These are phyloP conservation scores for Ichneumoninae sp. DNA, from an alignment of 2,888 invertebrate genomes.

Conservation along the genomic window DNA sequence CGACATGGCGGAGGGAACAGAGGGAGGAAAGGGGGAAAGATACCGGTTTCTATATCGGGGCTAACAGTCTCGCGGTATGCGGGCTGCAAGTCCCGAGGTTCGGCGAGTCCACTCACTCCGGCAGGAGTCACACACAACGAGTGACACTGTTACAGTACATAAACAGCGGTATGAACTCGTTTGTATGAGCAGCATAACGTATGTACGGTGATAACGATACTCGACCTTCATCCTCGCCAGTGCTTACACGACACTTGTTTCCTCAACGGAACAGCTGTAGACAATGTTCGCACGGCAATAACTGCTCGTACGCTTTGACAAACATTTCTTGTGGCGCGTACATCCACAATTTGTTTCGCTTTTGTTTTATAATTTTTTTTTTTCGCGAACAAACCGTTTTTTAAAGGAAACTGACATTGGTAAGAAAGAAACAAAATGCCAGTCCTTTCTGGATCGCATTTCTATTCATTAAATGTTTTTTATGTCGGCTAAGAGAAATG, in stretches of 20 bases:
- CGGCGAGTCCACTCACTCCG: slow-evolving; percentile 19
- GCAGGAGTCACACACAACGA: slow-evolving; percentile 11
- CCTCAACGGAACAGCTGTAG: not conserved
- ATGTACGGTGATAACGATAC: slow-evolving; percentile 13
- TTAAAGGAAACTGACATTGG: not conserved
- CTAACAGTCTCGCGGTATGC: slow-evolving; percentile 46
- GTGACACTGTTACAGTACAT: slow-evolving; percentile 11
- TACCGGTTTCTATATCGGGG: slow-evolving; percentile 48
- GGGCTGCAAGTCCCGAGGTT: slow-evolving; percentile 35
- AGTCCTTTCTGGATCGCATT: no score
- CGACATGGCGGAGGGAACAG: not conserved
- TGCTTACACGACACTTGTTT: slow-evolving; percentile 40
- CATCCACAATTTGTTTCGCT: not conserved
- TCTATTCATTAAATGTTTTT: no score
- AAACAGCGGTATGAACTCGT: slow-evolving; percentile 13
- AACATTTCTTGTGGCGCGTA: not conserved
- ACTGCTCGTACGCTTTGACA: not conserved
- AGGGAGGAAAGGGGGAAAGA: not conserved
- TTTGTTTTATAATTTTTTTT: not conserved
- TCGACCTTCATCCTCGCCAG: slow-evolving; percentile 24
- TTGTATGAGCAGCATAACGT: slow-evolving; percentile 25
- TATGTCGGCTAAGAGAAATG: not conserved
- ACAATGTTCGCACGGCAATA: not conserved
- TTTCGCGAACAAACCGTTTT: not conserved
- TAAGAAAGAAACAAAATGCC: no score